Percentiles rank a stretch among this genome's conserved stretches.
phyloP scores from a whole-genome alignment of 53 echinoderm and acorn worm species.

The Luidia sarsii region DNA sequence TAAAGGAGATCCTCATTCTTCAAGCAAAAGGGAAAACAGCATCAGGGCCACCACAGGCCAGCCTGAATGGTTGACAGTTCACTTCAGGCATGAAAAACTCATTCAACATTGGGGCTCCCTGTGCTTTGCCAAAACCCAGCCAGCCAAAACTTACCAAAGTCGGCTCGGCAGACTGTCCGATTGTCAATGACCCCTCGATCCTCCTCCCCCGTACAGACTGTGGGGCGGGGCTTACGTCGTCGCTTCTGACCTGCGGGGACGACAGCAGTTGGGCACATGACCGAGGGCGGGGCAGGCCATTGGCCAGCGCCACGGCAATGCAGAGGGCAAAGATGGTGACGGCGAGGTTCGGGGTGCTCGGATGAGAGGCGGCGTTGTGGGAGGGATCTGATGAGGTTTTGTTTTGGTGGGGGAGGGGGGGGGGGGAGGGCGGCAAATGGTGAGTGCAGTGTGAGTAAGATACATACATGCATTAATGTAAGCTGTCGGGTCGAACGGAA shows the following conservation, averaged over 20 bases:
- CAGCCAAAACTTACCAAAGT: constrained; percentile 47
- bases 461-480: background rate
- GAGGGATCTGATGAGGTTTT: background rate
- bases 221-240: background rate
- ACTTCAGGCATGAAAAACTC: too few relatives aligned
- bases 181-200: constrained; percentile 10
- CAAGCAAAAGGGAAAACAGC: too few relatives aligned
- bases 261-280: background rate
- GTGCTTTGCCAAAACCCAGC: too few relatives aligned
- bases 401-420: too few relatives aligned
- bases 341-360: constrained; percentile 16
- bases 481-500: background rate
- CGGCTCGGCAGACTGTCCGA: constrained; percentile 10
- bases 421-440: background rate
- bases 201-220: background rate
- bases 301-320: constrained; percentile 16
- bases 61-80: too few relatives aligned
- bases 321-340: background rate
- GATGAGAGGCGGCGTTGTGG: constrained; percentile 3
- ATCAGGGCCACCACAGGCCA: too few relatives aligned
- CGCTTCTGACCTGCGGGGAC: background rate
- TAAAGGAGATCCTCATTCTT: too few relatives aligned
- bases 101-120: too few relatives aligned
- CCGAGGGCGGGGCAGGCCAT: background rate
- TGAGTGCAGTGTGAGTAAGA: background rate